Evolutionary conservation across 2,888 invertebrate genomes (phyloP), one percentile per base, ranked within the genome.

Genomic region (Odontomyia ornata): DNA sequence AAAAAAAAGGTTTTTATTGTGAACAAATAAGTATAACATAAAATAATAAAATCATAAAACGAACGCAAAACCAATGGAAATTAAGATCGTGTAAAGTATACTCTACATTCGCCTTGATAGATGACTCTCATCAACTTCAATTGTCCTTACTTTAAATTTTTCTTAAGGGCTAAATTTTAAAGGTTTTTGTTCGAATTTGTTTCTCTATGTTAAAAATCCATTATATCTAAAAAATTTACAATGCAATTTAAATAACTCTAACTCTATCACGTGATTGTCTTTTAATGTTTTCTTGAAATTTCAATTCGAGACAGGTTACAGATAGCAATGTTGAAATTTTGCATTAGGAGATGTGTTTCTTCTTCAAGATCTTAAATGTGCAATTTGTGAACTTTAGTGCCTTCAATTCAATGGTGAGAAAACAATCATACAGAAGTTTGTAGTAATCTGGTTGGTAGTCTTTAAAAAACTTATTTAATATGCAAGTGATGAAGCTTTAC

Each of bases 221-320:
- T 52, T 52, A 52, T 9, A 18, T 52, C 52, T 52, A 52, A 15
- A 2, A 52, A 52, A 52, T 52, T 4, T 52, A 52, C 52, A 52
- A 52, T 52, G 52, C 18, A 52, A 52, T 52, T 52, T 52, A 52
- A 52, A 52, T 52, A 52, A 52, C 18, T 18, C 52, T 52, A 52
- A 52, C 15, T n/a, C 52, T 52, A 52, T 52, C 52, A 52, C 52
- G 15, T 52, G 52, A 52, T 52, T 52, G 52, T 52, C 52, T 52
- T 52, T 52, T 52, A 52, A 52, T n/a, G 3, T 4, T 52, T 52
- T 52, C n/a, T 52, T 52, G 4, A 52, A 18, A 52, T 52, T 52
- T 52, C 52, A 52, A 52, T 52, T 52, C 52, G 52, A 52, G 52
- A 52, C 15, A 52, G 18, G 5, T 52, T 52, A 9, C 36, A 36